These are phyloP conservation scores for Cirrhinus molitorella DNA, from an alignment of 2,797 vertebrate species.

Conservation along the genomic window DNA sequence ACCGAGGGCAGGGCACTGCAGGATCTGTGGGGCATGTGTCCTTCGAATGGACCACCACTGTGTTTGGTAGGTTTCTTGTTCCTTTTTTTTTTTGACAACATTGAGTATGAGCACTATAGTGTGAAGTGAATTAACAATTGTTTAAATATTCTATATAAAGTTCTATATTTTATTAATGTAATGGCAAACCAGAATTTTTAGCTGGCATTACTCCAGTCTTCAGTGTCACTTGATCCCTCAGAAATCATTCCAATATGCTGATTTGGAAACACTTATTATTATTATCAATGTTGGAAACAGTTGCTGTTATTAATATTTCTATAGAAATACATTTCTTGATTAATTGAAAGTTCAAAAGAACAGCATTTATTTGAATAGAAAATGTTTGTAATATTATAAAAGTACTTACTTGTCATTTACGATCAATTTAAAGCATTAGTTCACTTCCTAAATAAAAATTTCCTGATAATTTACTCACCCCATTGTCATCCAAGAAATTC, in stretches of 20 bases:
- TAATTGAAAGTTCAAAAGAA: neutral
- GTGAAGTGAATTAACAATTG: neutral
- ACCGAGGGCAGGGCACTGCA: slow-evolving; percentile 91
- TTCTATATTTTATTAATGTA: too few species aligned
- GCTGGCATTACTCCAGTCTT: neutral
- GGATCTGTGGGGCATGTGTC: slow-evolving; percentile 93
- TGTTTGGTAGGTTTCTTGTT: slow-evolving; percentile 88
- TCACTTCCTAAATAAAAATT: too few species aligned
- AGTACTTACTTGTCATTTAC: neutral
- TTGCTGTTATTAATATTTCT: neutral
- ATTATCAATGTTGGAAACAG: neutral
- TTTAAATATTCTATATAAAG: neutral
- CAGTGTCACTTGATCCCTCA: neutral
- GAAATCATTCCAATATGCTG: neutral
- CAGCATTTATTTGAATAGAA: neutral
- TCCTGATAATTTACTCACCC: too few species aligned
- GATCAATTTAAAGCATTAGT: neutral
- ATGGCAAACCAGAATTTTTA: too few species aligned
- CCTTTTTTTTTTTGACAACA: neutral
- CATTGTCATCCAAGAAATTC: too few species aligned
- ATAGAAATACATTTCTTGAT: too few species aligned
- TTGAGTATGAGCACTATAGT: neutral
- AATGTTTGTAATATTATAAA: neutral
- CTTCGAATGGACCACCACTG: slow-evolving; percentile 96
- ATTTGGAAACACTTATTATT: neutral